Conservation (phyloP, 2,113 vertebrate species). For the Carollia perspicillata region DNA sequence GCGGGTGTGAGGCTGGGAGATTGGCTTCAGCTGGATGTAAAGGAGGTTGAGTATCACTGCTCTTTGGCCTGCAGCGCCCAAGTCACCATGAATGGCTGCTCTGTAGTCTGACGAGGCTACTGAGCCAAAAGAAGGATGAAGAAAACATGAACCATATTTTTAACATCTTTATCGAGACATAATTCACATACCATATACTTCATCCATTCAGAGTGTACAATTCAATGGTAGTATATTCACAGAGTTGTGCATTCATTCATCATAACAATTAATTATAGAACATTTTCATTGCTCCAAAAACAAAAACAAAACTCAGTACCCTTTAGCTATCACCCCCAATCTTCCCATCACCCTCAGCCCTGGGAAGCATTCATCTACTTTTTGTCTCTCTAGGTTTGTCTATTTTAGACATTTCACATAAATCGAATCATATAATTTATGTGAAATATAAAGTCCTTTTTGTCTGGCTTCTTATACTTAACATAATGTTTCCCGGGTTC, state of each 20-base stretch:
- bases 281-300: background rate
- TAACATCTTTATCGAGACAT: background rate
- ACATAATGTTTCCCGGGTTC: background rate
- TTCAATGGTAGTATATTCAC: background rate
- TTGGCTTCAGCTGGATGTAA: background rate
- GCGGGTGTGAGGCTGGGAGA: background rate
- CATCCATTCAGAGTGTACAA: background rate
- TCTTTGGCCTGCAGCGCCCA: background rate
- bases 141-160: background rate
- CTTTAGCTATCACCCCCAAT: background rate
- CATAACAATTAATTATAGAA: background rate
- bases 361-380: background rate
- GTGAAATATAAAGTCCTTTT: background rate
- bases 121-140: background rate
- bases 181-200: background rate
- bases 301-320: background rate
- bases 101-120: background rate
- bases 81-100: background rate
- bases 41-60: background rate
- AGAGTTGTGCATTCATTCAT: background rate
- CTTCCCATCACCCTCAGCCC: background rate
- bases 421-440: background rate
- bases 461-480: background rate
- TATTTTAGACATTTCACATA: background rate
- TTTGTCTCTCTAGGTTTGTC: background rate